A percentile compares a stretch with the other conserved stretches of the same genome.
phyloP scores from a whole-genome alignment of 2,113 vertebrate genomes.

The Dissostichus mawsoni region DNA sequence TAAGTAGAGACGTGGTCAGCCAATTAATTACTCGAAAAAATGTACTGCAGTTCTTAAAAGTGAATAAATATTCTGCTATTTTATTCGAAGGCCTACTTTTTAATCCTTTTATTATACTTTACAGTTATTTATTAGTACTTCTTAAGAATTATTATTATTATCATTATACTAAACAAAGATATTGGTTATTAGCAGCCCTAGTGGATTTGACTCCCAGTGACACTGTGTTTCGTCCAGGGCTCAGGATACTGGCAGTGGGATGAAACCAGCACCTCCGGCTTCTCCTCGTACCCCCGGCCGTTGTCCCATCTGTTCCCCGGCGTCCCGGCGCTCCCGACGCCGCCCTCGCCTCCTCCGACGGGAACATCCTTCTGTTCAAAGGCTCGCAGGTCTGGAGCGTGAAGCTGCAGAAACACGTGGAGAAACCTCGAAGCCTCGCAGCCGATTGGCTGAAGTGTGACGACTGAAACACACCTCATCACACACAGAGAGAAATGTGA shows the following conservation, averaged over 20 bases:
- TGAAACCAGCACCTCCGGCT: constrained; percentile 78
- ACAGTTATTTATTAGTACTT: no score
- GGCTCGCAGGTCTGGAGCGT: constrained; percentile 84
- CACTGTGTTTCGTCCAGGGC: constrained; percentile 53
- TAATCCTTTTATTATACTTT: no score
- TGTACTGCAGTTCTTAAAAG: no score
- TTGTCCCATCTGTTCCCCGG: constrained; percentile 79
- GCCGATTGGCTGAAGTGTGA: constrained; percentile 86
- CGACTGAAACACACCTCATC: constrained; percentile 36
- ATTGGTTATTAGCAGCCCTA: no score
- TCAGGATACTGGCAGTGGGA: constrained; percentile 89
- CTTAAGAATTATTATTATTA: no score
- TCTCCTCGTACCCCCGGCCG: constrained; percentile 81
- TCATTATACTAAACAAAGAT: no score
- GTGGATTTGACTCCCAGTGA: no score
- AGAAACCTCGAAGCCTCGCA: constrained; percentile 73
- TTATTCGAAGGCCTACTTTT: no score
- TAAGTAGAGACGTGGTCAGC: no score
- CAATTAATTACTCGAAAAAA: no score
- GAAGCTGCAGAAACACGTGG: constrained; percentile 73
- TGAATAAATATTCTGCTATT: no score
- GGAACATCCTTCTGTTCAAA: constrained; percentile 85
- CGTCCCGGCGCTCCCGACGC: constrained; percentile 77
- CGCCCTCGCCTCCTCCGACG: constrained; percentile 83
- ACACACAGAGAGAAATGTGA: no score